Base-by-base conservation (phyloP, 2,888 invertebrate species). In the Ophion costatus region DNA sequence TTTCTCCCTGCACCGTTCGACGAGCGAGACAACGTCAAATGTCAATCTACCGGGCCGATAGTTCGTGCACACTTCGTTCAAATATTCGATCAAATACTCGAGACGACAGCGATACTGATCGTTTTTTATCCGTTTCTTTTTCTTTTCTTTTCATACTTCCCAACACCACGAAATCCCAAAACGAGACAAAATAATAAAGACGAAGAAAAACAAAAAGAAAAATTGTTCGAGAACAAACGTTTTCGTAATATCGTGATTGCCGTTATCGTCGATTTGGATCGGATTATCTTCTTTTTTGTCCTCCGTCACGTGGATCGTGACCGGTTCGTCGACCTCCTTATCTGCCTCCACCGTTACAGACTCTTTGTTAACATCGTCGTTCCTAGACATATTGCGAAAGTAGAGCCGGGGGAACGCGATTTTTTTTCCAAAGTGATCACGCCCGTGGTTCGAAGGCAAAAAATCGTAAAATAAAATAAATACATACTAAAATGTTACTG, bases 171-270 rank as follows among this genome's bases (percentile, higher is more conserved):
- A 80, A 73, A 64, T 77, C 78, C 77, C 61, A 66, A 42, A 20
- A 66, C 24, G 61, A 80, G 14, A 73, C 69, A 57, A 69, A 57
- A 22, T 67, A 83, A 69, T 33, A 29, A 20, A 51, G 22, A 33
- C 10, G 33, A 78, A 22, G 51, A 66, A 77, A 70, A 83, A 59
- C 80, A 71, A 45, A 71, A 45, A 63, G 84, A 71, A 38, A 88
- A 85, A 38, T 73, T 22, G 42, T 61, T 88, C 42, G 80, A 69
- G 84, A 89, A 78, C 90, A 86, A 90, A 90, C 90, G 87, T 90
- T 90, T 89, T 85, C 61, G 61, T 63, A 84, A 87, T 75, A 59
- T 89, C 88, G 84, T 87, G 87, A 69, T 88, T 86, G 83, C 87
- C 83, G 82, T 90, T 85, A 85, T 85, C 85, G 59, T 85, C 85